Evolutionary conservation across 1,140 invertebrate genomes (phyloP), one percentile per base, ranked within the genome.

Genomic region (Oscheius sp.): DNA sequence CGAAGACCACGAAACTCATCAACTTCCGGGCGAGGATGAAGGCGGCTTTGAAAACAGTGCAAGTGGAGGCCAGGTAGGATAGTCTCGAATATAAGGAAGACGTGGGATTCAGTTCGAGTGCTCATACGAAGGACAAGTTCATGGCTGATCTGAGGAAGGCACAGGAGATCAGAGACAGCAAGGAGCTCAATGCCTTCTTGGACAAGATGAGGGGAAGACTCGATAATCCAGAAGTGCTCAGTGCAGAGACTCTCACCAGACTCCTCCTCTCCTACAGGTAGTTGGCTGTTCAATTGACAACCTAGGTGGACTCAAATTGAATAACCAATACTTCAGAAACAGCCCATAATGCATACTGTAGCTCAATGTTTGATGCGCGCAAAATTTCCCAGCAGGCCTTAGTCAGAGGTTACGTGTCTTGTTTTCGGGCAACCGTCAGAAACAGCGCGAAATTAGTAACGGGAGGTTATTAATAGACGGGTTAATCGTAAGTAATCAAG

Each of bases 41-140:
- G 29, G 69, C 79, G 49, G 79, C 74, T 10, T 63, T 97, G 77
- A 91, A 94, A 86, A 93, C 95, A 87, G 92, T 97, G 10, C 93
- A 95, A 88, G 89, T 96, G 28, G 82, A 83, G 64, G 82, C 83
- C 10, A 82, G 64, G 63, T 77, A 55, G 32, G 52, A 31, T 20
- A 20, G 10, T 64, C 15, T 10, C 18, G 49, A 67, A 55, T 58
- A 15, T n/a, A 66, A 63, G 23, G 42, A 68, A 52, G 34, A 31
- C 32, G 18, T 7, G n/a, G n/a, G n/a, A n/a, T n/a, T n/a, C n/a
- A 61, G 18, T 3, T 68, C 63, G 26, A 68, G 93, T 86, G 92
- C 92, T 3, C 95, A 99, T 85, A 91, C 97, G 87, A 95, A 96
- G 85, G 96, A 99, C 85, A 97, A 97, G 86, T 99, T 99, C 87